Evolutionary conservation across 2,113 vertebrate species (phyloP).

Genomic region (Clarias magur): DNA sequence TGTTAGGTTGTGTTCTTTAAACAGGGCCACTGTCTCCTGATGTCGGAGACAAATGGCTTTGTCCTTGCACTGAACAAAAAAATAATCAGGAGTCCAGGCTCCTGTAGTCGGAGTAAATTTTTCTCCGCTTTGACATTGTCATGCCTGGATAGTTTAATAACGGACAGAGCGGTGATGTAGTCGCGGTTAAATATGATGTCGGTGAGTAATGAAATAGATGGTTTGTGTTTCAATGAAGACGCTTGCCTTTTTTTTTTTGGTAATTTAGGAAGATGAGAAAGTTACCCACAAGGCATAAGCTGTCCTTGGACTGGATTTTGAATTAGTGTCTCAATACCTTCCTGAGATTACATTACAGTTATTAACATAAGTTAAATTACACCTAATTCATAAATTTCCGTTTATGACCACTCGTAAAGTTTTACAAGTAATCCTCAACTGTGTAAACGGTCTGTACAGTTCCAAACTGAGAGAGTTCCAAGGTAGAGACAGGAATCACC

Average conservation of each 20-base stretch:
- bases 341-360: background rate
- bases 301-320: background rate
- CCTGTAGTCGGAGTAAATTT: background rate
- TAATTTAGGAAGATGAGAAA: too few species aligned
- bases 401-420: background rate
- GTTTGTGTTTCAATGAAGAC: background rate
- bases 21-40: background rate
- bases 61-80: conserved; percentile 18
- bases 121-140: conserved; percentile 13
- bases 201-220: background rate
- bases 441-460: background rate
- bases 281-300: background rate
- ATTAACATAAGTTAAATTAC: background rate
- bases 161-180: background rate
- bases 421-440: background rate
- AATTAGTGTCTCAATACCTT: background rate
- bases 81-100: background rate
- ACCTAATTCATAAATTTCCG: background rate
- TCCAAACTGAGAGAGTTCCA: background rate
- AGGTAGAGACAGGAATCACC: too few species aligned
- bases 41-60: background rate
- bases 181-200: background rate
- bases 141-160: background rate
- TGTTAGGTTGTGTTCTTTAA: background rate
- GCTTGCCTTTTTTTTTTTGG: background rate